Evolutionary conservation across 2,113 vertebrate genomes (phyloP), one percentile per base, ranked within the genome.

Genomic region (Phodopus roborovskii): DNA sequence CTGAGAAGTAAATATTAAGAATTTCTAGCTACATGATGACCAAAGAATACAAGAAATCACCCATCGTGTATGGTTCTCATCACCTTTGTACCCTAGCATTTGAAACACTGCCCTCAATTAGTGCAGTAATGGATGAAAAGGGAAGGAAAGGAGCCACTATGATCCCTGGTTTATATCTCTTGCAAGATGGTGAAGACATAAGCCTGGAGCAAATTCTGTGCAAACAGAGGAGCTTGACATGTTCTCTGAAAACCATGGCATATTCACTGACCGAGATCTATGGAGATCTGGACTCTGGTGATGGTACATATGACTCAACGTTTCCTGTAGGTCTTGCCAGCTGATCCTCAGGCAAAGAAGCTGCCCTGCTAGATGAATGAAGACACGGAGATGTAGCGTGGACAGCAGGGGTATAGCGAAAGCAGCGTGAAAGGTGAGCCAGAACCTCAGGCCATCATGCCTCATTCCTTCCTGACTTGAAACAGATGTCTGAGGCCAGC

Each of bases 241-340:
- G 66, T 92, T 71, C 48, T 78, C 88, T 82, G 81, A 94, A 94
- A 96, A 96, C 88, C 95, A 94, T 9, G 3, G 58, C 82, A 70
- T 70, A 84, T 60, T 48, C 53, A 60, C 19, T 39, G 60, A 77
- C 60, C 19, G 70, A 96, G 93, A 95, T 95, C 84, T 92, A 86
- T 3, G 39, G 56, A 95, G 94, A 96, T 70, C 84, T n/a, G 70
- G 48, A 28, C 15, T 26, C 28, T 33, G 36, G 71, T 78, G 66
- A 45, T 53, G 48, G 36, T 68, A 42, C 11, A 77, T 78, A 93
- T 94, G 95, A 87, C 28, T 97, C 97, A 98, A 48, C 50, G 92
- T 91, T 96, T 97, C 96, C 96, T 94, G 88, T 12, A 91, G 42
- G 78, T 78, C 62, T 94, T 90, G 94, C 93, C 92, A 91, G 87